A percentile compares a stretch with the other conserved stretches of the same genome.
phyloP scores from a whole-genome alignment of 2,113 vertebrate species.

The Dicaeum eximium region DNA sequence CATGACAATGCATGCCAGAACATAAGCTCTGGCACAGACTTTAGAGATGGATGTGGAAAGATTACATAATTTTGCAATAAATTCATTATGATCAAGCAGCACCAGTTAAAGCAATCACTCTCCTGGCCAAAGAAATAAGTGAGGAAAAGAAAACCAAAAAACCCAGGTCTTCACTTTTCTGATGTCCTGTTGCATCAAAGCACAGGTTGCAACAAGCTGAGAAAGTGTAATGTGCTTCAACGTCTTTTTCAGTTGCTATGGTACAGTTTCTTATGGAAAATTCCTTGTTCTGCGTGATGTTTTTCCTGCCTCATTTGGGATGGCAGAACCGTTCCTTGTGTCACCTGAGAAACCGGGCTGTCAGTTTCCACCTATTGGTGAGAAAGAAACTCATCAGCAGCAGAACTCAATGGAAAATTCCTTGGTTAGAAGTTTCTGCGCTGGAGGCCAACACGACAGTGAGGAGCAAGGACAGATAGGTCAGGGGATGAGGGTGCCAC shows the following conservation, averaged over 20 bases:
- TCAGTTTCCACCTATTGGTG: conserved; percentile 72
- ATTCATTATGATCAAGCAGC: conserved; percentile 44
- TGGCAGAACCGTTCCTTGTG: conserved; percentile 68
- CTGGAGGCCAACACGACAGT: conserved; percentile 31
- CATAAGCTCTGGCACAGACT: background rate
- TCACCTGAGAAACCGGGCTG: conserved; percentile 68
- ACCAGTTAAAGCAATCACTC: conserved; percentile 47
- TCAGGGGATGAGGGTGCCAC: background rate
- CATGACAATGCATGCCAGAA: conserved; percentile 20
- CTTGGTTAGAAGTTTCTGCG: conserved; percentile 46
- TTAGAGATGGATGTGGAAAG: background rate
- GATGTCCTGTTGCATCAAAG: conserved; percentile 68
- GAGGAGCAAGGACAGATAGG: background rate
- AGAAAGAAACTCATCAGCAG: conserved; percentile 70
- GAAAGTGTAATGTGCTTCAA: conserved; percentile 62
- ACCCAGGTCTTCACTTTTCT: conserved; percentile 43
- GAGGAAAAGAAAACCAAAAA: conserved; percentile 30
- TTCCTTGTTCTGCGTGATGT: conserved; percentile 64
- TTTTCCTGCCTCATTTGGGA: conserved; percentile 71
- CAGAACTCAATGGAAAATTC: conserved; percentile 61
- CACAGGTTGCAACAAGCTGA: conserved; percentile 62
- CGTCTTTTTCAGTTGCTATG: conserved; percentile 67
- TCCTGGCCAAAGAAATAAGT: conserved; percentile 43
- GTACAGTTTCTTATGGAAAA: conserved; percentile 69
- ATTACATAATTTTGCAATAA: conserved; percentile 45